Evolutionary conservation across 2,888 invertebrate species (phyloP).

Genomic region (Cerastoderma edule): DNA sequence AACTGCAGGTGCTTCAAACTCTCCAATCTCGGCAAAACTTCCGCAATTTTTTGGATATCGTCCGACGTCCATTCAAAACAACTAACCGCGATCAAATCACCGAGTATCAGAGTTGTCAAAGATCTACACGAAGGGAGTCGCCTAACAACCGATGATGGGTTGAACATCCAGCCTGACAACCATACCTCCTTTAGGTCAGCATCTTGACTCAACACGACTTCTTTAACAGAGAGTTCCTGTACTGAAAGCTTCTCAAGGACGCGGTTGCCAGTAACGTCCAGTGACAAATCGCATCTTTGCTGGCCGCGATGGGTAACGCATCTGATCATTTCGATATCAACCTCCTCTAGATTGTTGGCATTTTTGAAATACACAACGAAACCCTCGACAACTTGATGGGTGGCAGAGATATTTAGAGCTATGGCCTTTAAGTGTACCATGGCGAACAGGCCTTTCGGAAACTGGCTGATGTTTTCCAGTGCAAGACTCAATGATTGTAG

Average conservation of each 20-base stretch:
- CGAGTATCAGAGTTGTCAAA: slow-evolving; percentile 4
- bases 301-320: slow-evolving; percentile 4
- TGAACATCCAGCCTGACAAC: slow-evolving; percentile 15
- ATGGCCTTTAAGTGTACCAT: slow-evolving; percentile 6
- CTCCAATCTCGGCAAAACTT: slow-evolving; percentile 15
- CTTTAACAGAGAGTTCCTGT: background rate
- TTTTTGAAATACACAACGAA: background rate
- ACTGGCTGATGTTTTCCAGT: slow-evolving; percentile 7
- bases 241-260: background rate
- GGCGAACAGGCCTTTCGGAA: background rate
- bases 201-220: background rate
- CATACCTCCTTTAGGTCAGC: slow-evolving; percentile 4
- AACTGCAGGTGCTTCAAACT: slow-evolving; percentile 15
- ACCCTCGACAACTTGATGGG: slow-evolving; percentile 5
- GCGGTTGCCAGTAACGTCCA: slow-evolving; percentile 9
- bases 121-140: background rate
- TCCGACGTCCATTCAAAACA: background rate
- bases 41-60: background rate
- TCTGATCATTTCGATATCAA: slow-evolving; percentile 14
- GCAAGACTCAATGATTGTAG: slow-evolving; percentile 20
- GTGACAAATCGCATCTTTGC: background rate
- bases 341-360: background rate
- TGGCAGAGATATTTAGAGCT: slow-evolving; percentile 7
- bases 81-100: slow-evolving; percentile 10
- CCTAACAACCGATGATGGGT: slow-evolving; percentile 13